These are phyloP conservation scores for Oithona nana DNA, from an alignment of 2,888 invertebrate genomes.

Conservation along the genomic window DNA sequence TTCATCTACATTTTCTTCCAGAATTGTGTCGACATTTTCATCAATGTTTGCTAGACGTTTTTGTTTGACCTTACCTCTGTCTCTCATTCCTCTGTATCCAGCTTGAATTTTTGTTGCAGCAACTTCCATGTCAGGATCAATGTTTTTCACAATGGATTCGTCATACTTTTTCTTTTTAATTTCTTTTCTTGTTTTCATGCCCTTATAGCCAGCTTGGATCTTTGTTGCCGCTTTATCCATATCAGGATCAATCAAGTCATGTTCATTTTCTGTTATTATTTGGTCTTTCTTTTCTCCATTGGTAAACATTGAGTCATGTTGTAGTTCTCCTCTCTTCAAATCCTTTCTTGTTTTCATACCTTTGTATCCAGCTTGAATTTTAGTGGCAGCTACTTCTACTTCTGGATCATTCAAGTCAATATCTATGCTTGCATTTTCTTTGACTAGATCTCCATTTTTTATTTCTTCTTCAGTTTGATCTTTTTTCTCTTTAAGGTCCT, in stretches of 20 bases:
- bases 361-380: conserved; percentile 7
- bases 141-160: not conserved
- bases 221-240: conserved; percentile 7
- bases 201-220: conserved; percentile 2
- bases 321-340: not conserved
- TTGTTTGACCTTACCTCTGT: not conserved
- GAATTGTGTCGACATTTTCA: not conserved
- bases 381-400: not conserved
- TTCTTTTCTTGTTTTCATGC: conserved; percentile 1
- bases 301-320: no score
- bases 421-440: not conserved
- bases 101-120: conserved; percentile 9
- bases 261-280: not conserved
- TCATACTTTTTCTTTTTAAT: not conserved
- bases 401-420: conserved; percentile 2
- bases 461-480: not conserved
- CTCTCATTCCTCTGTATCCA: not conserved
- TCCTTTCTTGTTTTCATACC: conserved; percentile 12
- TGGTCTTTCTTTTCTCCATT: not conserved
- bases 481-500: not conserved
- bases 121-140: not conserved
- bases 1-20: not conserved
- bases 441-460: not conserved
- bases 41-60: not conserved
- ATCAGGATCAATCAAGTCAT: conserved; percentile 1